phyloP scores from a whole-genome alignment of 2,888 invertebrate species.

The Acanthosepion pharaonis region DNA sequence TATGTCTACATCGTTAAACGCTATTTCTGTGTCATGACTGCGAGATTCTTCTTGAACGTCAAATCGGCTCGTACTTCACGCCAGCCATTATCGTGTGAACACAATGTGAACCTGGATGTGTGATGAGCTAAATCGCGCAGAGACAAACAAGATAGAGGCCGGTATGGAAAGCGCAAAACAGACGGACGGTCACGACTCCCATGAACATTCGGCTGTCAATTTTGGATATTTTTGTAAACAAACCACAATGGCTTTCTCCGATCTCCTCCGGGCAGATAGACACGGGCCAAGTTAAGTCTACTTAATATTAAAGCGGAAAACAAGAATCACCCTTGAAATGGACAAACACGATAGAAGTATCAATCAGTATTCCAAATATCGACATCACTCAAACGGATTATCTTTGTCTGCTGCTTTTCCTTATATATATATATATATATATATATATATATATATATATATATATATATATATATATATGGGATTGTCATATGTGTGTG shows the following conservation, averaged over 20 bases:
- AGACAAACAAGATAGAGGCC: background rate
- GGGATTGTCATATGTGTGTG: too few species aligned
- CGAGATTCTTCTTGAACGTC: too few species aligned
- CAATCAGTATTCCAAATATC: conserved; percentile 14
- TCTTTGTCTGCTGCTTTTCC: background rate
- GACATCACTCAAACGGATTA: conserved; percentile 33
- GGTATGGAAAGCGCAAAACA: background rate
- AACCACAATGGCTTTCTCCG: background rate
- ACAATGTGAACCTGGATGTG: background rate
- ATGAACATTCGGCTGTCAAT: background rate
- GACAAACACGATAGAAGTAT: background rate
- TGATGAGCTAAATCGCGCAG: background rate
- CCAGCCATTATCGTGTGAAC: background rate
- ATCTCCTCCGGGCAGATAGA: background rate
- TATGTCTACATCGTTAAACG: too few species aligned
- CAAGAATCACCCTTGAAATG: conserved; percentile 21
- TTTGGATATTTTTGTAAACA: conserved; percentile 11
- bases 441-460: background rate
- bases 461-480: background rate
- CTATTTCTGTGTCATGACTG: too few species aligned
- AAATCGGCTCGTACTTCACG: background rate
- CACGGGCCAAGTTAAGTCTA: background rate
- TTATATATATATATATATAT: background rate
- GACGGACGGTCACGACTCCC: background rate
- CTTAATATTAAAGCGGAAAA: background rate